Conservation (phyloP, 2,797 vertebrate genomes). For the Gallirallus australis region DNA sequence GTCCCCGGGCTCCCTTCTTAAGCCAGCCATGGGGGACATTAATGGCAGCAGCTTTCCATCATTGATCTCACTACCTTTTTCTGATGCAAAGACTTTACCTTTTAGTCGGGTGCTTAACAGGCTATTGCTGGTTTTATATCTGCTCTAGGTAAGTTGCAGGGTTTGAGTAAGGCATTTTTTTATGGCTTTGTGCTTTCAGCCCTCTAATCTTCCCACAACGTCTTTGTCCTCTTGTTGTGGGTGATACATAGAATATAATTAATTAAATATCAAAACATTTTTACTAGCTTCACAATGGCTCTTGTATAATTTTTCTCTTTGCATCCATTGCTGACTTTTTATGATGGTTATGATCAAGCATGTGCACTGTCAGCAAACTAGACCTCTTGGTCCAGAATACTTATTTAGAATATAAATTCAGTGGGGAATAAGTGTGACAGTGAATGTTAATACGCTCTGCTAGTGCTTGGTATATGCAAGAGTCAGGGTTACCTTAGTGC, state of each 20-base stretch:
- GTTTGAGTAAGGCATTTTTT: not conserved
- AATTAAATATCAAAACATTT: constrained; percentile 29
- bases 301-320: constrained; percentile 56
- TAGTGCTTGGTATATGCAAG: not conserved
- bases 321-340: constrained; percentile 37
- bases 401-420: constrained; percentile 66
- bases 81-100: not conserved
- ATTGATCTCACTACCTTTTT: not conserved
- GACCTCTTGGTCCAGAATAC: constrained; percentile 48
- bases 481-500: not conserved
- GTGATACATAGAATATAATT: not conserved
- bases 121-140: not conserved
- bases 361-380: constrained; percentile 59
- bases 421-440: constrained; percentile 45
- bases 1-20: not conserved
- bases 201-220: not conserved
- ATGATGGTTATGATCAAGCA: constrained; percentile 58
- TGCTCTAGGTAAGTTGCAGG: not conserved
- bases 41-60: not conserved
- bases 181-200: not conserved
- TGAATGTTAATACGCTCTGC: constrained; percentile 38
- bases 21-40: not conserved
- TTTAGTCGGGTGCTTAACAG: not conserved
- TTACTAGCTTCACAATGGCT: constrained; percentile 22
- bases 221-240: not conserved